These are phyloP conservation scores for Laupala kohalensis DNA, from an alignment of 1,140 invertebrate species.

Conservation along the genomic window DNA sequence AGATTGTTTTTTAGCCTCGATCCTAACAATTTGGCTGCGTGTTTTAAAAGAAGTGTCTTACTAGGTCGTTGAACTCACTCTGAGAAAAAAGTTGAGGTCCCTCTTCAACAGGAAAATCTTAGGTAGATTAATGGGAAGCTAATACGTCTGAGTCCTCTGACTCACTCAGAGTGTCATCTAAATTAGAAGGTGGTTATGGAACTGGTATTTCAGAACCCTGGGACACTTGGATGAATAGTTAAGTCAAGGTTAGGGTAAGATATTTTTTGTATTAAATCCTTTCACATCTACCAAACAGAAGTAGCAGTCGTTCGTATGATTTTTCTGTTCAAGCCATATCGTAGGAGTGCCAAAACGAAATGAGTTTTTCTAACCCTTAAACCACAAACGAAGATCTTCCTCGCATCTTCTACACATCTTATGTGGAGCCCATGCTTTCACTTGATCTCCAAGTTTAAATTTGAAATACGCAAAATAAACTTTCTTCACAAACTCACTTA, in stretches of 20 bases:
- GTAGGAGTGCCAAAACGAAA: slow-evolving; percentile 6
- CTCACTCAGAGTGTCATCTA: slow-evolving; percentile 1
- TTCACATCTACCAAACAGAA: background rate
- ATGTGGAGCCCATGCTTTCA: too few species aligned
- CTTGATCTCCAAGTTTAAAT: too few species aligned
- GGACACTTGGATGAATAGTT: slow-evolving; percentile 1
- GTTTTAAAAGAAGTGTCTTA: background rate
- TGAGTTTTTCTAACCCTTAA: slow-evolving; percentile 16
- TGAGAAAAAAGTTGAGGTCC: slow-evolving; percentile 5
- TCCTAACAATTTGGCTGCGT: slow-evolving; percentile 12
- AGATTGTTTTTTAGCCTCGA: slow-evolving; percentile 15
- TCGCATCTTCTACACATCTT: too few species aligned
- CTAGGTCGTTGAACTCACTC: slow-evolving; percentile 6
- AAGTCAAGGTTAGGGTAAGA: slow-evolving; percentile 3
- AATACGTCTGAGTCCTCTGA: slow-evolving; percentile 1
- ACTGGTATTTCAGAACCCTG: slow-evolving; percentile 1
- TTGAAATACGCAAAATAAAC: too few species aligned
- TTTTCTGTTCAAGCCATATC: slow-evolving; percentile 5
- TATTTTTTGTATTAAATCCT: slow-evolving; percentile 3
- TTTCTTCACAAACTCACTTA: too few species aligned
- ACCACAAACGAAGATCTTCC: slow-evolving; percentile 11
- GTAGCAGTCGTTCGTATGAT: background rate
- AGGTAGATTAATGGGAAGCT: background rate
- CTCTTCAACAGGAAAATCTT: slow-evolving; percentile 2
- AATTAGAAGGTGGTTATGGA: slow-evolving; percentile 1